Evolutionary conservation across 2,113 vertebrate species (phyloP), one percentile per base, ranked within the genome.

Genomic region (Pelobates fuscus): DNA sequence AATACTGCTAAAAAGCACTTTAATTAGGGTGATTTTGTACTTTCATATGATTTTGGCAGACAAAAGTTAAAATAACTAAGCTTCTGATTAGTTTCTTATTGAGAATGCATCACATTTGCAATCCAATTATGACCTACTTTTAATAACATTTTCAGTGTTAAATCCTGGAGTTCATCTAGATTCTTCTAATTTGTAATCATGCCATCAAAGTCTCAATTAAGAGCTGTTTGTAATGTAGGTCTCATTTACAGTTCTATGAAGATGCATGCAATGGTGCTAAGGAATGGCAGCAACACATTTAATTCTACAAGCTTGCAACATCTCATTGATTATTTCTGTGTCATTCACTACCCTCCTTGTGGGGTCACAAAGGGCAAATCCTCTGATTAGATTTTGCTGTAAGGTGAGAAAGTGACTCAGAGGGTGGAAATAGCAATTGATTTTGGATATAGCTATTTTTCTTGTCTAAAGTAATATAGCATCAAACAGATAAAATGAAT

Each of bases 351-450:
- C 20, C 57, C 69, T 52, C 25, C 41, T 30, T 62, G 70, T 23
- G 23, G 58, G 58, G 70, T 64, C 60, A 55, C 30, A 54, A 63
- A 73, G 70, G 70, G 60, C 70, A 73, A 24, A 64, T 64, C 44
- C 70, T 54, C 18, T 73, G 70, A 73, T 73, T 73, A 73, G 44
- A 64, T 73, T 73, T 65, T 64, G 70, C 70, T 64, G 60, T 64
- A 54, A 72, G 46, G 44, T 73, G 60, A 20, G 29, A 64, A 65
- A 64, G 46, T 8, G 62, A 5, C 60, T 73, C 55, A 20, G 68
- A 24, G 70, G 70, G 70, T 73, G 70, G 70, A 73, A 73, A 73
- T 73, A 73, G 60, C 70, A 73, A 73, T 73, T 73, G 70, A 73
- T 73, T 73, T 73, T 73, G 46, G 64, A 64, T 73, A 73, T 64